Conservation (phyloP, 2,113 vertebrate species). For the Gopherus evgoodei region DNA sequence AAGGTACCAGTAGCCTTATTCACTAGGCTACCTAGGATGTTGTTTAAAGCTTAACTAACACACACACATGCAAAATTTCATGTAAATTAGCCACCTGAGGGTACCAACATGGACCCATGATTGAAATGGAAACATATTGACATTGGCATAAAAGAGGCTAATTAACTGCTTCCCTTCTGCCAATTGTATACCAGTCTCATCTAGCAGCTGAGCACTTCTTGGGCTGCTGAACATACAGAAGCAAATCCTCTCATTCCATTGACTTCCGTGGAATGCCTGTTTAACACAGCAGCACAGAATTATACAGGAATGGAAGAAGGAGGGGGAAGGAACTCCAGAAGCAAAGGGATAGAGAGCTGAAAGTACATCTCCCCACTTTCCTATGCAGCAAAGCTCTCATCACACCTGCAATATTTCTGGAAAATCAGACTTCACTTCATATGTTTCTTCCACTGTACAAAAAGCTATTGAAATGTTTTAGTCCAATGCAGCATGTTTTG, state of each 20-base stretch:
- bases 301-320: background rate
- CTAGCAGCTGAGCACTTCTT: background rate
- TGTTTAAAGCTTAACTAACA: slow-evolving; percentile 68
- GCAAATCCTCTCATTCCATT: background rate
- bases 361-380: slow-evolving; percentile 31
- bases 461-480: slow-evolving; percentile 51
- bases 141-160: slow-evolving; percentile 63
- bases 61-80: slow-evolving; percentile 44
- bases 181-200: slow-evolving; percentile 3
- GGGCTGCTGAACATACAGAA: background rate
- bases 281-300: slow-evolving; percentile 9
- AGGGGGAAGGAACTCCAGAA: background rate
- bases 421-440: slow-evolving; percentile 49
- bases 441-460: slow-evolving; percentile 47
- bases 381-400: slow-evolving; percentile 44
- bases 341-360: slow-evolving; percentile 18
- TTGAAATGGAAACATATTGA: slow-evolving; percentile 67
- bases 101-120: slow-evolving; percentile 44
- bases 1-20: slow-evolving; percentile 42
- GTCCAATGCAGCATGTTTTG: slow-evolving; percentile 51
- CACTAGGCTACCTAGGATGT: slow-evolving; percentile 26
- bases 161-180: slow-evolving; percentile 71
- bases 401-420: slow-evolving; percentile 37
- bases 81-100: slow-evolving; percentile 72
- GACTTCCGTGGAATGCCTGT: background rate